Evolutionary conservation across 2,113 vertebrate genomes (phyloP), one percentile per base, ranked within the genome.

Genomic region (Polyodon spathula): DNA sequence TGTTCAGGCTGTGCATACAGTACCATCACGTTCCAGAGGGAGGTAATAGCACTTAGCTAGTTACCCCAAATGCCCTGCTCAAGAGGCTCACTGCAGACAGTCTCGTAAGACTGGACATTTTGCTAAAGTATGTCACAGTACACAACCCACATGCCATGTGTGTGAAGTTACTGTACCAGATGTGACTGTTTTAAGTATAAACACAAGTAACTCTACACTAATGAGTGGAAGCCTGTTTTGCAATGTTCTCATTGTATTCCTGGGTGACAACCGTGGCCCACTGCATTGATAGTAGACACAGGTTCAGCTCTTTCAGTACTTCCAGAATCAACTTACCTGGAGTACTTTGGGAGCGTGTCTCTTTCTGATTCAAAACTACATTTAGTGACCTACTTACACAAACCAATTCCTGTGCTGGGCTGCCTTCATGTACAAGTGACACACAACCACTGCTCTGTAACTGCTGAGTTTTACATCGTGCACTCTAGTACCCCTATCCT

Each of bases 231-330:
- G 4, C 42, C 42, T 44, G 42, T 12, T 44, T 44, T 44, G 42
- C 42, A 2, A 2, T 44, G 42, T 44, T 44, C 42, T 44, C 11
- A 7, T 44, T 7, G 11, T 4, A 4, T 4, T 63, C 57, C 67
- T 73, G 62, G 69, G 71, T 72, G 65, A 78, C 54, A 74, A 52
- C 64, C 57, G 46, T 59, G 79, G 71, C 68, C 43, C 68, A 71
- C 66, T 76, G 27, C 63, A 44, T 44, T 73, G 0, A 59, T 15
- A 16, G 56, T 64, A 68, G 60, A 63, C 61, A 55, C 58, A 67
- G 52, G 73, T 63, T 81, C 72, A 67, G 55, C 70, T 69, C 58
- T 69, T 68, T 73, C 70, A 65, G 58, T 71, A 68, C 70, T 66
- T 44, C 59, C 63, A 61, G 66, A 70, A 76, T 69, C 68, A 70